Evolutionary conservation across 2,113 vertebrate genomes (phyloP), one percentile per base, ranked within the genome.

Genomic region (Pomatostomus ruficeps): DNA sequence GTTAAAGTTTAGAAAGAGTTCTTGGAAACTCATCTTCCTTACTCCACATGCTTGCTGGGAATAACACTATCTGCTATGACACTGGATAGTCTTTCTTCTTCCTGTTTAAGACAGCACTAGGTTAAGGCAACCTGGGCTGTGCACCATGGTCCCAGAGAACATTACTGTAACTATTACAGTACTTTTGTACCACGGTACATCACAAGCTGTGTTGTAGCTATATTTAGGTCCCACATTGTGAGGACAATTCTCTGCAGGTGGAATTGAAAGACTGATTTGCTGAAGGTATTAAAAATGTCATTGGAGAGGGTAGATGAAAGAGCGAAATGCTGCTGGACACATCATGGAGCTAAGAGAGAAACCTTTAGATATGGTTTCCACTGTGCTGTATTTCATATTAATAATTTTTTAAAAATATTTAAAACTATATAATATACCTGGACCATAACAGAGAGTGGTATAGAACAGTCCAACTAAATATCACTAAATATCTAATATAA

Each of bases 191-290:
- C 62, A 58, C 5, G 49, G 78, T 40, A 79, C 88, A 71, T 88
- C 89, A 78, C 89, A 84, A 74, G 72, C 65, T 76, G 71, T 65
- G 31, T 61, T 76, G 89, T 61, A 71, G 38, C 84, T 96, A 79
- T 90, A 94, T 96, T 95, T 96, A 97, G 89, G 43, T 73, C 55
- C 78, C 85, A 92, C 65, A 45, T 43, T 92, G 59, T 61, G 54
- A 89, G 74, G 62, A 87, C 63, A 80, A 45, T 55, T 92, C 63
- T 96, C 89, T 88, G 62, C 40, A 89, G 78, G 48, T 91, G 54
- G 62, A 96, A 95, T 3, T 82, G 85, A 89, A 94, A 88, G 74
- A 67, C 45, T 81, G 68, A 83, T 75, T 94, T 94, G 17, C 71
- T 73, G 74, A 83, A 73, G 20, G 19, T 74, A 66, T 81, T 87